These are phyloP conservation scores for Xylophagus ater DNA, from an alignment of 2,888 invertebrate genomes.

Conservation along the genomic window DNA sequence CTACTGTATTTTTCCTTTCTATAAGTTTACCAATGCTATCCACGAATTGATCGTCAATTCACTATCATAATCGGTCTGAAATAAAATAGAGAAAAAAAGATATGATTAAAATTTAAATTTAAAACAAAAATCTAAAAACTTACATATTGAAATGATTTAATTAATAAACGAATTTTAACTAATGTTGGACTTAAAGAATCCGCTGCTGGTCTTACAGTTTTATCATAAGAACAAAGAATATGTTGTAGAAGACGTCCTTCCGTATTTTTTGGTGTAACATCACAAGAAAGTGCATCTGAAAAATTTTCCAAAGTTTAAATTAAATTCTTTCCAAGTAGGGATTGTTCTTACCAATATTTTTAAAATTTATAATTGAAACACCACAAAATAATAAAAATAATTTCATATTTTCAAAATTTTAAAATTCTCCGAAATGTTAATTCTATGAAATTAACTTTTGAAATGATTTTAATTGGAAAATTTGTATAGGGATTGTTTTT, in stretches of 20 bases:
- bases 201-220: constrained; percentile 43
- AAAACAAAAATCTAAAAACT: constrained; percentile 23
- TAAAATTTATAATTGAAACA: too few relatives aligned
- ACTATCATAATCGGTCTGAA: constrained; percentile 27
- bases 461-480: too few relatives aligned
- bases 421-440: too few relatives aligned
- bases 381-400: too few relatives aligned
- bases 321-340: too few relatives aligned
- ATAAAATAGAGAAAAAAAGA: not conserved
- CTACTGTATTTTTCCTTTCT: not conserved
- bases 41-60: constrained; percentile 44
- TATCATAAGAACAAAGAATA: constrained; percentile 48
- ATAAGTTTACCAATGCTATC: constrained; percentile 43
- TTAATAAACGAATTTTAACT: constrained; percentile 44
- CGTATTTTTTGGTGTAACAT: constrained; percentile 14
- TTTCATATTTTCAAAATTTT: too few relatives aligned
- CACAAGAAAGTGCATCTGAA: too few relatives aligned
- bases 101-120: constrained; percentile 14
- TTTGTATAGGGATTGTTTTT: too few relatives aligned
- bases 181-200: constrained; percentile 40
- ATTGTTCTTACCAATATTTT: too few relatives aligned
- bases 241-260: constrained; percentile 43
- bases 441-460: too few relatives aligned
- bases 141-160: constrained; percentile 39
- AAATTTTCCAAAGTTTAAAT: too few relatives aligned